A percentile compares a stretch with the other conserved stretches of the same genome.
Evolutionary conservation across 2,113 vertebrate genomes (phyloP).

Genomic region (Strigops habroptila): DNA sequence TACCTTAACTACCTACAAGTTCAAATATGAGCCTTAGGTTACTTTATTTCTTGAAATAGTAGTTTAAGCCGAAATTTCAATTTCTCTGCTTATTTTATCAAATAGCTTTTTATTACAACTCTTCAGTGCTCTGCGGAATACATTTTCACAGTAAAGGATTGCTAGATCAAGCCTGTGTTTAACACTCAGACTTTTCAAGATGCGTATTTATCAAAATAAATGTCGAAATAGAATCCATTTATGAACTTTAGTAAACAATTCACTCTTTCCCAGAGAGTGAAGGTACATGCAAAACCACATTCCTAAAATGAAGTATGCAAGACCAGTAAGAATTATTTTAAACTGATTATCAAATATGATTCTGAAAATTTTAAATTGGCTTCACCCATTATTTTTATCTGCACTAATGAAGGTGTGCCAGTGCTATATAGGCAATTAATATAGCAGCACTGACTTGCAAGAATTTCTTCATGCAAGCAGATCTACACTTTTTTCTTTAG

Average conservation of each 20-base stretch:
- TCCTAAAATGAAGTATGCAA: background rate
- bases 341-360: background rate
- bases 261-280: background rate
- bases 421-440: background rate
- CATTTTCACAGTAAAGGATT: background rate
- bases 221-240: background rate
- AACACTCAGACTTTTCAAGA: background rate
- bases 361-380: background rate
- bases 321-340: background rate
- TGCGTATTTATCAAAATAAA: constrained; percentile 22
- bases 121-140: background rate
- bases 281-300: background rate
- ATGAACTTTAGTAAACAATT: background rate
- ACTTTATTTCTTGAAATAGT: constrained; percentile 7
- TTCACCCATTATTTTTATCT: background rate
- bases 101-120: background rate
- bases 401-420: background rate
- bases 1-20: no score
- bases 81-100: constrained; percentile 12
- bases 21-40: background rate
- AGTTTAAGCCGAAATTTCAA: constrained; percentile 6
- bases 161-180: background rate
- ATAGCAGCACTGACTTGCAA: background rate
- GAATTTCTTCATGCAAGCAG: background rate
- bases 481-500: background rate